These are phyloP conservation scores for Cygnus buccinator DNA, from an alignment of 2,113 vertebrate genomes.

Conservation along the genomic window DNA sequence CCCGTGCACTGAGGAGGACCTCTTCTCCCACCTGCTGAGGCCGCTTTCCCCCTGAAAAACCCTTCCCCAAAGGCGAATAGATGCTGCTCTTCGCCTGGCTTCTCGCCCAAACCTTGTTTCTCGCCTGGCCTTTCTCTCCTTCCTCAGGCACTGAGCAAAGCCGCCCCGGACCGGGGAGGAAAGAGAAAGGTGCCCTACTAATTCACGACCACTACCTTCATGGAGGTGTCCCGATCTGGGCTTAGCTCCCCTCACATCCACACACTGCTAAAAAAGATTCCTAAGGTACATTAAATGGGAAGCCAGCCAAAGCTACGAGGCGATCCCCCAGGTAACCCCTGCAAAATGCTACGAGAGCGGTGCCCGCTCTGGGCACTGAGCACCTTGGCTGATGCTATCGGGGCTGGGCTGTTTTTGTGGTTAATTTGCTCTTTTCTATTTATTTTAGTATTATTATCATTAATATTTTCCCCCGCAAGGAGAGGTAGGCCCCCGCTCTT, in stretches of 20 bases:
- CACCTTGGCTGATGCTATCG: not conserved
- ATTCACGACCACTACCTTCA: fast-evolving
- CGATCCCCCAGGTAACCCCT: not conserved
- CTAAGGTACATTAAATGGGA: not conserved
- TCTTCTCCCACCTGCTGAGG: conserved; percentile 7
- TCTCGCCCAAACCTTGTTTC: not conserved
- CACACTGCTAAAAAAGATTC: not conserved
- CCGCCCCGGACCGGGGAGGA: not conserved
- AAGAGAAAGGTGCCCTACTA: not conserved
- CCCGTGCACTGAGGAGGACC: not conserved
- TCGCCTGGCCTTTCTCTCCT: not conserved
- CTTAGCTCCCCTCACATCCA: not conserved
- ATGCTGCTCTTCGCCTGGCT: not conserved
- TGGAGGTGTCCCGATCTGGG: not conserved
- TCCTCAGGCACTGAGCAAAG: not conserved
- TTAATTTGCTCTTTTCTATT: no score
- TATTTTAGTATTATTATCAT: not conserved
- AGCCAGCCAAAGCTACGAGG: not conserved
- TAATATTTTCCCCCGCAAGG: fast-evolving
- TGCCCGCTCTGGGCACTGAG: not conserved
- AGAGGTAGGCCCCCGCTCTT: not conserved
- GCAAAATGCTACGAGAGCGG: not conserved
- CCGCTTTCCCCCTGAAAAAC: not conserved
- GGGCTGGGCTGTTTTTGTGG: not conserved
- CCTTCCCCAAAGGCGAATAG: not conserved